These are phyloP conservation scores for Eucidaris tribuloides DNA, from an alignment of 35 echinoderm and acorn worm genomes.

Conservation along the genomic window DNA sequence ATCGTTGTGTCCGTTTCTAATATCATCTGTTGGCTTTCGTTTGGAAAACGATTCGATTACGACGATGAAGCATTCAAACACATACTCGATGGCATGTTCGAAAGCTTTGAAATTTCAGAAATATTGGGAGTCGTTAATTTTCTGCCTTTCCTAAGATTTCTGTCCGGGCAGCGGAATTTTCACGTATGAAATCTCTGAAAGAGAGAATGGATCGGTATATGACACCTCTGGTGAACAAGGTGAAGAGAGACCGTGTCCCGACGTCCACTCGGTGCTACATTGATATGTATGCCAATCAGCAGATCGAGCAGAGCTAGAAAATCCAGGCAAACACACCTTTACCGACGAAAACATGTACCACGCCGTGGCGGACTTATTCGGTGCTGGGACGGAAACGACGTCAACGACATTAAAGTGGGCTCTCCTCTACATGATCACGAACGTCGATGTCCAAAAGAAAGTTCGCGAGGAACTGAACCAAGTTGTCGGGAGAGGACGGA, in stretches of 20 bases:
- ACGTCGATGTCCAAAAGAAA: constrained; percentile 35
- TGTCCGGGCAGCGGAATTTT: not conserved
- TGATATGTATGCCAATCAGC: constrained; percentile 20
- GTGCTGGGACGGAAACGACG: constrained; percentile 47
- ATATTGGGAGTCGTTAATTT: constrained; percentile 10
- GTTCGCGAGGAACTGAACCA: constrained; percentile 49
- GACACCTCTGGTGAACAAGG: not conserved
- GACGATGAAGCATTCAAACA: constrained; percentile 40
- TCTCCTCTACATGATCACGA: constrained; percentile 8
- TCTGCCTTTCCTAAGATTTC: constrained; percentile 23
- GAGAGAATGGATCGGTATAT: not conserved
- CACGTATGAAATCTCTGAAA: not conserved
- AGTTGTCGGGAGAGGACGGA: constrained; percentile 1
- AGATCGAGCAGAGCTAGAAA: not conserved
- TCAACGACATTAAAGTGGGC: constrained; percentile 49
- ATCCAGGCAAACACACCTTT: not conserved
- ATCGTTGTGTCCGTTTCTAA: constrained; percentile 32
- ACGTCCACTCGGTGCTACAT: not conserved
- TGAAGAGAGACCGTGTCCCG: not conserved
- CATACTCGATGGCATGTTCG: not conserved
- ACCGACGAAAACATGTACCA: not conserved
- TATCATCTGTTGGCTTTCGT: constrained; percentile 17
- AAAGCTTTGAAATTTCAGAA: constrained; percentile 1
- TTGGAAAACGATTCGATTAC: constrained; percentile 58
- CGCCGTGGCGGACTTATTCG: constrained; percentile 5